Evolutionary conservation across 2,113 vertebrate genomes (phyloP).

Genomic region (Callaeas wilsoni): DNA sequence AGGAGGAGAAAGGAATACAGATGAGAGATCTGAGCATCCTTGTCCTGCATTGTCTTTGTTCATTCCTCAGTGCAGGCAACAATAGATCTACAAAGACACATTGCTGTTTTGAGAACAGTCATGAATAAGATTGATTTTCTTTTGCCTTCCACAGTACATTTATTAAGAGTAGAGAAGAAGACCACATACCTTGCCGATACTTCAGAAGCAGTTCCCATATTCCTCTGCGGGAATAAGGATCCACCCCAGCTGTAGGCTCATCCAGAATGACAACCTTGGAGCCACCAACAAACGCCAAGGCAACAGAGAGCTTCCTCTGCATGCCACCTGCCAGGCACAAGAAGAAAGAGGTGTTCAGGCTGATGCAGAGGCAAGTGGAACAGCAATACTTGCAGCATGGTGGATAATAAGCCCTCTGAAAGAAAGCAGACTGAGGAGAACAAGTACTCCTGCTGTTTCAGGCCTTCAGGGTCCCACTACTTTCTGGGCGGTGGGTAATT

Average conservation of each 20-base stretch:
- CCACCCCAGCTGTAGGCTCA: conserved; percentile 94
- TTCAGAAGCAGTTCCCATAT: conserved; percentile 97
- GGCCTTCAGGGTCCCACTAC: neutral
- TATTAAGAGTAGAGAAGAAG: neutral
- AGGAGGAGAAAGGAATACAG: neutral
- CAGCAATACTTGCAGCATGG: neutral
- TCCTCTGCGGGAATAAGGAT: conserved; percentile 93
- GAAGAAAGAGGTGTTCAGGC: neutral
- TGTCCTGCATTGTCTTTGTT: neutral
- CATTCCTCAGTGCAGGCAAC: neutral
- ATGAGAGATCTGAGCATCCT: neutral
- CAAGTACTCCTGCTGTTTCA: neutral
- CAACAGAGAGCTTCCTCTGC: conserved; percentile 97
- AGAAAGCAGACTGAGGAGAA: neutral
- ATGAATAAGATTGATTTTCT: neutral
- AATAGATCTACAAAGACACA: neutral
- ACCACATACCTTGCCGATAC: conserved; percentile 83
- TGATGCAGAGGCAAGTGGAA: neutral
- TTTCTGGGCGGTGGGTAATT: neutral
- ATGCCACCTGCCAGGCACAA: conserved; percentile 81
- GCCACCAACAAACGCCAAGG: conserved; percentile 94
- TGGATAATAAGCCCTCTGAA: neutral
- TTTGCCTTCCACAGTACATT: neutral
- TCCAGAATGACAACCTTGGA: conserved; percentile 99
- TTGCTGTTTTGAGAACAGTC: neutral